Base-by-base conservation (phyloP, 2,888 invertebrate genomes). In the Andrena fulva region DNA sequence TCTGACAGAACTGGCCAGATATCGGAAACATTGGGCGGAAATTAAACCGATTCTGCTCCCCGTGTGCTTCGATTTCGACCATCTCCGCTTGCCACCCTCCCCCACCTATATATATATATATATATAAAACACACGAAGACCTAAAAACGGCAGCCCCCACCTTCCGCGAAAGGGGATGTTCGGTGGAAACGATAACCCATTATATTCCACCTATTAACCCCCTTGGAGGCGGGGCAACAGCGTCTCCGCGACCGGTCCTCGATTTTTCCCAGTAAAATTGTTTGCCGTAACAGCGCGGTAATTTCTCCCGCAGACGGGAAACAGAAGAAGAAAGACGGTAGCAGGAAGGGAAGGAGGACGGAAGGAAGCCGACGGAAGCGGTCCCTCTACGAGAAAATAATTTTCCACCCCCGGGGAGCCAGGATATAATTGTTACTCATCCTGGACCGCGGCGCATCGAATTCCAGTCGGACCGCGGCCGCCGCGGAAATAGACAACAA, bases 21-120 rank as follows among this genome's bases (percentile, higher is more conserved):
- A 90, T 89, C 89, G 91, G 89, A 89, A 89, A 84, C 87, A 84
- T 8, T 69, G 79, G 89, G 86, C 91, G 91, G 91, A 91, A 91
- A 91, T 91, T 91, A 90, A 91, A 91, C 82, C 89, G 90, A 88
- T 89, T 87, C 82, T 67, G 67, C 50, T 79, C 42, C 72, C 66
- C 85, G 72, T 76, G 69, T 76, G 70, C 72, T 73, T 78, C 75
- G 69, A 76, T 85, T 81, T 68, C 69, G 66, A 60, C 35, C 62
- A 54, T 70, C 80, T 77, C 77, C 70, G 69, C 64, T 69, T 70
- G 24, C 56, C 27, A 20, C 52, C 3, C 10, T 8, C 50, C 16
- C 54, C n/a, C 27, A n/a, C 6, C 4, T 5, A 20, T 54, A 42
- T 52, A n/a, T 3, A 62, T 35, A 27, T 5, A 20, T 54, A 42